Conservation (phyloP, 2,113 vertebrate genomes). For the Xyrauchen texanus region DNA sequence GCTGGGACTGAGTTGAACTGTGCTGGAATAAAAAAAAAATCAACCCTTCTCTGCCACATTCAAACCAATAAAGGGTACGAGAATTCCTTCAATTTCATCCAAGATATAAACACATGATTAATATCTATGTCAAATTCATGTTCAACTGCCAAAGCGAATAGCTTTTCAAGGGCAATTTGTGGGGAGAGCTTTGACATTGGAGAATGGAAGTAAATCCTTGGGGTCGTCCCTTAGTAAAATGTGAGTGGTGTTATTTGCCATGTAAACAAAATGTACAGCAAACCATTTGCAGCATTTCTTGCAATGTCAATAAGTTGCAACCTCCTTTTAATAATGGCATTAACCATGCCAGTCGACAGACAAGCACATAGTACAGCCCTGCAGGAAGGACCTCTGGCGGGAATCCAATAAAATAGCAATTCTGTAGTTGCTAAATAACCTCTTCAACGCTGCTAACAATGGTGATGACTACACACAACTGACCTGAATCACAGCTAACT, state of each 20-base stretch:
- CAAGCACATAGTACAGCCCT: not conserved
- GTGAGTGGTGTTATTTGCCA: not conserved
- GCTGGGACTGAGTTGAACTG: too few relatives aligned
- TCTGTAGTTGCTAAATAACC: slow-evolving; percentile 2
- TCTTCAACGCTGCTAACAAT: not conserved
- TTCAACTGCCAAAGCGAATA: slow-evolving; percentile 6
- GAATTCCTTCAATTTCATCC: slow-evolving; percentile 29
- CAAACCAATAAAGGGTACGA: slow-evolving; percentile 3
- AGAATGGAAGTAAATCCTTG: slow-evolving; percentile 6
- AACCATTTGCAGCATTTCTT: not conserved
- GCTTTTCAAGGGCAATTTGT: slow-evolving; percentile 13
- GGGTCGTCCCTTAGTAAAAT: not conserved
- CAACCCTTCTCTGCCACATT: not conserved
- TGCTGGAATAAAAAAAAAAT: not conserved
- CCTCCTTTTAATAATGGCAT: slow-evolving; percentile 1
- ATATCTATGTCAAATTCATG: slow-evolving; percentile 30
- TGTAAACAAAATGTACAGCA: slow-evolving; percentile 29
- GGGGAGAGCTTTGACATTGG: slow-evolving; percentile 11
- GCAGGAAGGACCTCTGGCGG: slow-evolving; percentile 13
- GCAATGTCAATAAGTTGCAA: slow-evolving; percentile 38
- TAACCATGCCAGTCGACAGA: slow-evolving; percentile 9
- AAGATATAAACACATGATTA: slow-evolving; percentile 23
- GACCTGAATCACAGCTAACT: too few relatives aligned
- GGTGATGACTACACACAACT: not conserved
- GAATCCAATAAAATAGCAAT: slow-evolving; percentile 2